phyloP scores from a whole-genome alignment of 2,888 invertebrate genomes.

The Melieria picta region DNA sequence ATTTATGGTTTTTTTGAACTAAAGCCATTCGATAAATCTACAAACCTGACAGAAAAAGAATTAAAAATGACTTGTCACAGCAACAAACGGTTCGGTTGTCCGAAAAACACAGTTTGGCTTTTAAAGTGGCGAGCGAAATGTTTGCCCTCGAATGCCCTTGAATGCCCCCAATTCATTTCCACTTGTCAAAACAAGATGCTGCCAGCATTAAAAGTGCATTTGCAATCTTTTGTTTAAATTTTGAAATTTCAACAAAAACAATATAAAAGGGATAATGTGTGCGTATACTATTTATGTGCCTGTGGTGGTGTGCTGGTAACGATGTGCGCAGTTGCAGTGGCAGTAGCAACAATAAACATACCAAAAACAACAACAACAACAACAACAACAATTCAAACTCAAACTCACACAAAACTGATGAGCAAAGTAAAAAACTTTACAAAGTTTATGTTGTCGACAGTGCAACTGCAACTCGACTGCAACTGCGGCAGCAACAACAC shows the following conservation, averaged over 20 bases:
- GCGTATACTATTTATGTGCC: too few species aligned
- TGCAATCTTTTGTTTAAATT: conserved; percentile 33
- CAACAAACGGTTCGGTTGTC: too few species aligned
- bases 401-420: conserved; percentile 33
- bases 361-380: conserved; percentile 11
- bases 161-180: conserved; percentile 21
- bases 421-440: conserved; percentile 32
- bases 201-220: conserved; percentile 34
- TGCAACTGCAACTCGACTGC: conserved; percentile 33
- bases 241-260: conserved; percentile 13
- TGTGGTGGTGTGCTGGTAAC: not conserved
- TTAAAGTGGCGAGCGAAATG: too few species aligned
- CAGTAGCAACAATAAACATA: not conserved
- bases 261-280: not conserved
- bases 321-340: not conserved
- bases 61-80: too few species aligned
- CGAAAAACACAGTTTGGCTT: too few species aligned
- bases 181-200: conserved; percentile 35
- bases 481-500: conserved; percentile 27
- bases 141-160: not conserved
- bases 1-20: too few species aligned
- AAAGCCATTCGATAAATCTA: too few species aligned
- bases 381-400: conserved; percentile 25
- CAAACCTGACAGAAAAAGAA: too few species aligned
- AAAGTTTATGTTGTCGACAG: conserved; percentile 32